Conservation (phyloP, 2,888 invertebrate species). For the Rhingia campestris region DNA sequence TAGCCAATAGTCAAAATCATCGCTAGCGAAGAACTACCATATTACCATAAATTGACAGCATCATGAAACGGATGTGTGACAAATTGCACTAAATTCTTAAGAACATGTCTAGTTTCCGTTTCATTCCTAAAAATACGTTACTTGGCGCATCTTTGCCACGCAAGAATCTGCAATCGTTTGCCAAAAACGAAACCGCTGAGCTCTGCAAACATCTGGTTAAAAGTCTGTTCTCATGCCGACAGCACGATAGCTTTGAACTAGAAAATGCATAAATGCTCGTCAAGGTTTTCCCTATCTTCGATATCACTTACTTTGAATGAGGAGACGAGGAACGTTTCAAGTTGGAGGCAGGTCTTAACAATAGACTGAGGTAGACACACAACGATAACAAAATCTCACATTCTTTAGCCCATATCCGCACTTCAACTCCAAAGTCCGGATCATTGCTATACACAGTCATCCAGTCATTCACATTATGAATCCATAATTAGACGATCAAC, state of each 20-base stretch:
- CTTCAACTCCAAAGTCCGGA: neutral
- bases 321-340: neutral
- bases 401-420: conserved; percentile 19
- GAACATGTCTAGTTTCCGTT: neutral
- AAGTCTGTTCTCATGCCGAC: neutral
- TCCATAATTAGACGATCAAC: conserved; percentile 39
- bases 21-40: no score
- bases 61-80: conserved; percentile 3
- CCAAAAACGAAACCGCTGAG: conserved; percentile 35
- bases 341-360: neutral
- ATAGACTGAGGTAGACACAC: neutral
- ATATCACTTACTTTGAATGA: neutral
- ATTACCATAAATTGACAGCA: neutral
- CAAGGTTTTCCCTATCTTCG: neutral
- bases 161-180: conserved; percentile 25
- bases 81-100: neutral
- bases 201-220: conserved; percentile 32
- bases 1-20: no score
- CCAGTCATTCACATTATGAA: neutral
- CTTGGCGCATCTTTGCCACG: conserved; percentile 5
- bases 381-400: neutral
- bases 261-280: neutral
- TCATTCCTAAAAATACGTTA: conserved; percentile 16
- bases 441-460: conserved; percentile 12
- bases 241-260: conserved; percentile 17